These are phyloP conservation scores for Thalassoma bifasciatum DNA, from an alignment of 2,113 vertebrate species.

Conservation along the genomic window DNA sequence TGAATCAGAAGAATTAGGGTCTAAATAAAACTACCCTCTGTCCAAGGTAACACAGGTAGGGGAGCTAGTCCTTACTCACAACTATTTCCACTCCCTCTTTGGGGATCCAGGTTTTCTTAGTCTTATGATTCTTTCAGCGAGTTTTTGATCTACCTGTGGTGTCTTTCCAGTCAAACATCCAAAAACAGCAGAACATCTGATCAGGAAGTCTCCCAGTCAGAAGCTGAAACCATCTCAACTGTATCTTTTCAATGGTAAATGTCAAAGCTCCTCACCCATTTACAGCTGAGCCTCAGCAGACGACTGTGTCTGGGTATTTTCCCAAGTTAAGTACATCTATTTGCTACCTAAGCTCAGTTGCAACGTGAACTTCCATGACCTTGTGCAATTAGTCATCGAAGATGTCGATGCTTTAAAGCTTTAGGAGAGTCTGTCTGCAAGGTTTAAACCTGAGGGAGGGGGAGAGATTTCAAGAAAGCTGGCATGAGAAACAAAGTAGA, in stretches of 20 bases:
- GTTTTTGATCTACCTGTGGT: too few relatives aligned
- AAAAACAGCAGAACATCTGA: too few relatives aligned
- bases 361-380: not conserved
- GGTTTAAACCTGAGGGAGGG: not conserved
- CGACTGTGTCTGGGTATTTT: slow-evolving; percentile 23
- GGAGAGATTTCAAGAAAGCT: slow-evolving; percentile 5
- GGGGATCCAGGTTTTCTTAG: not conserved
- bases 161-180: too few relatives aligned
- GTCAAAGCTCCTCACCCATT: not conserved
- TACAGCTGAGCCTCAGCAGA: not conserved
- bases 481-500: slow-evolving; percentile 6
- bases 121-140: not conserved
- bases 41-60: too few relatives aligned
- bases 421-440: slow-evolving; percentile 14
- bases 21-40: too few relatives aligned
- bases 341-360: slow-evolving; percentile 9
- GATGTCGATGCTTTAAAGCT: slow-evolving; percentile 11
- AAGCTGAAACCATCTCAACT: not conserved
- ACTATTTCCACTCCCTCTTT: not conserved
- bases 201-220: too few relatives aligned
- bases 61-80: too few relatives aligned
- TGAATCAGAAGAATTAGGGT: too few relatives aligned
- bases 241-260: not conserved
- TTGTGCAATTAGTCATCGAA: slow-evolving; percentile 13
- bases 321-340: slow-evolving; percentile 28